Evolutionary conservation across 2,113 vertebrate species (phyloP), one percentile per base, ranked within the genome.

Genomic region (Petromus typicus): DNA sequence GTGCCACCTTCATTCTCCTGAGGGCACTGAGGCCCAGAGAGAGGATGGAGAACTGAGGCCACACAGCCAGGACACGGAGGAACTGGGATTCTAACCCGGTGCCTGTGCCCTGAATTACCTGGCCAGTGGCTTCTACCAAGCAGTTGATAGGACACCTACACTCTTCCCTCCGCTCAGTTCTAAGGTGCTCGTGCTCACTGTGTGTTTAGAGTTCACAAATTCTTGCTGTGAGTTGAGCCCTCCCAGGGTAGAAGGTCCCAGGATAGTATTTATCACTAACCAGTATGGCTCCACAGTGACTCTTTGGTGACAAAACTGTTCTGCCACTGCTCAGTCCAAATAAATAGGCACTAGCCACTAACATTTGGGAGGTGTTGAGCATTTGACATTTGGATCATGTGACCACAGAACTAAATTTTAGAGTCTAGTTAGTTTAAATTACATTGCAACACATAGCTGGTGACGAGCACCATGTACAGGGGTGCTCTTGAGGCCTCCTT

Each of bases 401-500:
- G 20, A 48, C 11, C 48, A 18, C 83, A 66, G 48, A 91, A 85
- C 59, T 37, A 91, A 79, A 75, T 56, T 56, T 80, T 71, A 32
- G 11, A 71, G 63, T 79, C 82, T 66, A 83, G 78, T 45, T 69
- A 48, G 81, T 56, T 73, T 75, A 89, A 91, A 84, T 80, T 59
- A 66, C 86, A 92, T 82, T 37, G 34, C 7, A 59, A 73, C 34
- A 30, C 71, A 8, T 88, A 51, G 27, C 27, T 20, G 25, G 37
- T 57, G 66, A 80, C 17, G 25, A 17, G 56, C 43, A 59, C 69
- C 79, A 30, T 22, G 34, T 20, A 76, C 61, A 89, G 51, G 45
- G 23, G 27, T 57, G 34, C 90, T 91, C 63, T 56, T 89, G 67
- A 89, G 59, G 18, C 32, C 83, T 88, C 64, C 45, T 83, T 75